phyloP scores from a whole-genome alignment of 2,113 vertebrate species.

The Oryzias celebensis region DNA sequence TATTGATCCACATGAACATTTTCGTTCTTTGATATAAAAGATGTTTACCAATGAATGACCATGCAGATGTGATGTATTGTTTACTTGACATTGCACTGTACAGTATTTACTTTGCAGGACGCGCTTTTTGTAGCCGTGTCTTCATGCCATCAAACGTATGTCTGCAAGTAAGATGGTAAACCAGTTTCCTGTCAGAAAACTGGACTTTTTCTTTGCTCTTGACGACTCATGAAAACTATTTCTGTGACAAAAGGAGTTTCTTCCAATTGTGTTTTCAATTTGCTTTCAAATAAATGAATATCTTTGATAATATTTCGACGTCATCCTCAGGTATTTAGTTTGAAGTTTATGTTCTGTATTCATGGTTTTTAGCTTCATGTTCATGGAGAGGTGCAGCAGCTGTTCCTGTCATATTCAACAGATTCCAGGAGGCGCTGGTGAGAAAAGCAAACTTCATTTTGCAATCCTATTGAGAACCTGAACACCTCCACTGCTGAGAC shows the following conservation, averaged over 20 bases:
- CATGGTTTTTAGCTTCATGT: too few species aligned
- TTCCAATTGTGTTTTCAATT: constrained; percentile 69
- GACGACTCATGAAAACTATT: constrained; percentile 64
- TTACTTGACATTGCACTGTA: constrained; percentile 72
- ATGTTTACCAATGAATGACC: constrained; percentile 72
- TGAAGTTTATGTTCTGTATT: background rate
- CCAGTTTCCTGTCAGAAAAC: constrained; percentile 35
- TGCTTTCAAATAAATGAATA: constrained; percentile 74
- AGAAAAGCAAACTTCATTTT: constrained; percentile 42
- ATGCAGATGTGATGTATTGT: constrained; percentile 69
- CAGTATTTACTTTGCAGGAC: constrained; percentile 60
- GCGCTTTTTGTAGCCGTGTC: constrained; percentile 59
- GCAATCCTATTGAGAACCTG: constrained; percentile 37
- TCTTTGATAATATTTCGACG: constrained; percentile 67
- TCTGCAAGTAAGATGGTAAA: constrained; percentile 41
- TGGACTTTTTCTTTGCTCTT: constrained; percentile 42
- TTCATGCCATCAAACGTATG: constrained; percentile 43
- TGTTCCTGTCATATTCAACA: constrained; percentile 26
- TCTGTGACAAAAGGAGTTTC: constrained; percentile 55
- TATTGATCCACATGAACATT: constrained; percentile 67
- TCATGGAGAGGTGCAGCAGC: constrained; percentile 15
- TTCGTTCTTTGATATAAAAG: constrained; percentile 66
- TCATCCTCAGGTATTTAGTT: constrained; percentile 15
- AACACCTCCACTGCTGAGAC: constrained; percentile 38
- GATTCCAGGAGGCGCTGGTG: constrained; percentile 22